These are phyloP conservation scores for Rostratula benghalensis DNA, from an alignment of 2,113 vertebrate species.

Conservation along the genomic window DNA sequence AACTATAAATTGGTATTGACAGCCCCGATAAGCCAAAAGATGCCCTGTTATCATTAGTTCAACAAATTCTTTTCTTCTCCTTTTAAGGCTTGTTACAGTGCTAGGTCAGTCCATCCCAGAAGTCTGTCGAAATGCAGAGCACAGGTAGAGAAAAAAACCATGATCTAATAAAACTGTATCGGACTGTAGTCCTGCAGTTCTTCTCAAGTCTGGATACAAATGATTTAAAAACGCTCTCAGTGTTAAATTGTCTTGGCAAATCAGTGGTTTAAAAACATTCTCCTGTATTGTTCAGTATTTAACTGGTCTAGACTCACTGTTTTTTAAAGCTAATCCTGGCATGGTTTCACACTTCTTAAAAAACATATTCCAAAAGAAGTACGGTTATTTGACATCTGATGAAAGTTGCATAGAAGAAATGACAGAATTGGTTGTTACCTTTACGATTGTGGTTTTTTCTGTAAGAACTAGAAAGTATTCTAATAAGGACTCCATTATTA, in stretches of 20 bases:
- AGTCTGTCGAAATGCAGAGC: background rate
- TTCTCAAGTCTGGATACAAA: background rate
- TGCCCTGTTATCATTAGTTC: background rate
- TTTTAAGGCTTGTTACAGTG: background rate
- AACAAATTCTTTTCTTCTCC: background rate
- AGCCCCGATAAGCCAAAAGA: background rate
- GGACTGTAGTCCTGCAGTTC: background rate
- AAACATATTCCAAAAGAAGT: background rate
- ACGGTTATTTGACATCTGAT: background rate
- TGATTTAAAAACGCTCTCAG: background rate
- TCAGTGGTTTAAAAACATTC: background rate
- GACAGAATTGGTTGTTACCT: background rate
- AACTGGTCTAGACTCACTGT: background rate
- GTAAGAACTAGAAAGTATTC: background rate
- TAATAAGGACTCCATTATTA: background rate
- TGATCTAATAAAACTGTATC: background rate
- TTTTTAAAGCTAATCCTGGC: background rate
- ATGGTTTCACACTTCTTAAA: background rate
- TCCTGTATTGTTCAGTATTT: background rate
- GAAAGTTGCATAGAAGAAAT: background rate
- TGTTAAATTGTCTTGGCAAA: background rate
- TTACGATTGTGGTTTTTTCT: background rate
- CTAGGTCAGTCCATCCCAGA: background rate
- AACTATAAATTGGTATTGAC: background rate
- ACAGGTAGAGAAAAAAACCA: background rate